phyloP scores from a whole-genome alignment of 2,888 invertebrate species.

The Machimus atricapillus region DNA sequence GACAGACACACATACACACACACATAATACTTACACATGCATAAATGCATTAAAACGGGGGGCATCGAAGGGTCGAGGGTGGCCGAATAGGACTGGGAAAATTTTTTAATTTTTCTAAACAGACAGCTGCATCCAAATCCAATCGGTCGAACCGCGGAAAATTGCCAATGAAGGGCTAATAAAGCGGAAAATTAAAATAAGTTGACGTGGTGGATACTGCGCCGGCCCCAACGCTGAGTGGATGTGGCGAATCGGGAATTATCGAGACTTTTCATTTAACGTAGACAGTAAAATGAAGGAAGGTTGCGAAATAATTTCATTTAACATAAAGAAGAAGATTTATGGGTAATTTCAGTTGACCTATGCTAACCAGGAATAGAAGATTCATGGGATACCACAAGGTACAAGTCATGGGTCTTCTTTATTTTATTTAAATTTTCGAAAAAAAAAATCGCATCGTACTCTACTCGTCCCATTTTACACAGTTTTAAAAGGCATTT shows the following conservation, averaged over 20 bases:
- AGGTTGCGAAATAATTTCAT: background rate
- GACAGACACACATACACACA: background rate
- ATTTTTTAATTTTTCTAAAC: background rate
- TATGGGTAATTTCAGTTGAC: background rate
- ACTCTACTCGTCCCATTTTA: no score
- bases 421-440: background rate
- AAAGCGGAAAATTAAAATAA: background rate
- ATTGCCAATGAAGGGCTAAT: background rate
- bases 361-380: background rate
- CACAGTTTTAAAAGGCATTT: background rate
- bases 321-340: background rate
- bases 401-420: background rate
- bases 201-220: background rate
- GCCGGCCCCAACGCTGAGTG: background rate
- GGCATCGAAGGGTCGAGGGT: background rate
- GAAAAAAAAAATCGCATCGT: background rate
- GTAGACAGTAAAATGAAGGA: background rate
- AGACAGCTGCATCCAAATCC: background rate
- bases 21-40: no score
- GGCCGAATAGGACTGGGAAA: background rate
- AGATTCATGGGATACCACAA: background rate
- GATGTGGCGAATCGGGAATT: background rate
- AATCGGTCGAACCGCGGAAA: background rate
- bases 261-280: background rate
- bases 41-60: background rate